These are phyloP conservation scores for Ptychoptera contaminata DNA, from an alignment of 2,888 invertebrate species.

Conservation along the genomic window DNA sequence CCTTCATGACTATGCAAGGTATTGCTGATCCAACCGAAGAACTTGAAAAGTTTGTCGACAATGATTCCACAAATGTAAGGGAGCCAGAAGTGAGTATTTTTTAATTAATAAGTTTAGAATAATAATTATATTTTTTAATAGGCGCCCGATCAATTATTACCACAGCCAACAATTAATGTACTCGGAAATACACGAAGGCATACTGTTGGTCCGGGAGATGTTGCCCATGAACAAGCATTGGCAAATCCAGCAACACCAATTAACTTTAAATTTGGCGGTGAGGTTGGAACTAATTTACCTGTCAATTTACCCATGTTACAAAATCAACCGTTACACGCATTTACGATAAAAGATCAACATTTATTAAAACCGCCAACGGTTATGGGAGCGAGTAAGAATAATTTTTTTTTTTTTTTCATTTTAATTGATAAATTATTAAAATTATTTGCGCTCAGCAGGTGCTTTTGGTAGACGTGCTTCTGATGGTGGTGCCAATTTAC, in stretches of 20 bases:
- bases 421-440: constrained; percentile 7
- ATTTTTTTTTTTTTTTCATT: constrained; percentile 5
- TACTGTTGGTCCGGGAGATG: constrained; percentile 87
- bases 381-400: constrained; percentile 57
- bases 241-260: constrained; percentile 30
- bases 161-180: constrained; percentile 13
- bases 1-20: constrained; percentile 17
- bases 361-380: constrained; percentile 84
- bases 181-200: constrained; percentile 57
- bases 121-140: background rate
- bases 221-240: constrained; percentile 65
- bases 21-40: constrained; percentile 27
- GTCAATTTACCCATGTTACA: constrained; percentile 69
- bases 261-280: constrained; percentile 25
- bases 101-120: background rate
- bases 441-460: constrained; percentile 36
- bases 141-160: constrained; percentile 13
- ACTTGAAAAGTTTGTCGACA: constrained; percentile 24
- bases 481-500: constrained; percentile 89
- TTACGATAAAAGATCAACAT: constrained; percentile 85
- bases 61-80: constrained; percentile 14
- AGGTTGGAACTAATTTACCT: constrained; percentile 50
- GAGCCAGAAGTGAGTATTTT: background rate
- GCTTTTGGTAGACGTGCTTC: constrained; percentile 83
- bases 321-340: constrained; percentile 69